A percentile compares a stretch with the other conserved stretches of the same genome.
phyloP scores from a whole-genome alignment of 2,888 invertebrate species.

The Synergus gifuensis region DNA sequence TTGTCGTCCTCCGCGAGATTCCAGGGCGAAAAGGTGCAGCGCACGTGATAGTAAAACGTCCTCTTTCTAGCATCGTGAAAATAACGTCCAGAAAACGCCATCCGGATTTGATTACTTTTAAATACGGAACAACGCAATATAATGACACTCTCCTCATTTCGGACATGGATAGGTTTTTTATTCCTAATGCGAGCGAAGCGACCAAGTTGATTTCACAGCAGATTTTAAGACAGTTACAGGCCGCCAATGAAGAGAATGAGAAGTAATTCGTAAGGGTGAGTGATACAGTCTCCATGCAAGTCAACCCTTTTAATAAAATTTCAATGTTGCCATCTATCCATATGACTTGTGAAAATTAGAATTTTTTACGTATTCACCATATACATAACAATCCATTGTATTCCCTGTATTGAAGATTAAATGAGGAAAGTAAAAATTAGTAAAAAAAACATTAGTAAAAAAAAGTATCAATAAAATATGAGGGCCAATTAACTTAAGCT shows the following conservation, averaged over 20 bases:
- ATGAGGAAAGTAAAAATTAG: constrained; percentile 20
- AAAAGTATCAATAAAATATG: neutral
- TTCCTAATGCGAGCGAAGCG: constrained; percentile 94
- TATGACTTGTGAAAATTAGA: constrained; percentile 36
- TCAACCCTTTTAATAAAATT: constrained; percentile 8
- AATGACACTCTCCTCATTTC: constrained; percentile 89
- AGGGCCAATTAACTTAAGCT: constrained; percentile 38
- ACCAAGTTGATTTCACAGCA: constrained; percentile 94
- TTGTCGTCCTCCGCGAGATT: constrained; percentile 91
- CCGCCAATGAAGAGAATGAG: constrained; percentile 61
- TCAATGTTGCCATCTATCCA: constrained; percentile 6
- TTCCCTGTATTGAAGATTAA: constrained; percentile 40
- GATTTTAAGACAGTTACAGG: constrained; percentile 84
- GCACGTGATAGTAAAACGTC: constrained; percentile 91
- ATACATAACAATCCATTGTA: constrained; percentile 43
- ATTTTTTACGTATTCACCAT: constrained; percentile 49
- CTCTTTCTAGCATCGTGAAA: constrained; percentile 94
- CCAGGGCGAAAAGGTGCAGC: constrained; percentile 88
- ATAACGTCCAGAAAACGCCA: constrained; percentile 97
- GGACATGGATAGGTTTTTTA: constrained; percentile 95
- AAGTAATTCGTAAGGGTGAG: constrained; percentile 50
- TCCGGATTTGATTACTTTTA: constrained; percentile 98
- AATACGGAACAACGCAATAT: constrained; percentile 90
- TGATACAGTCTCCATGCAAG: constrained; percentile 15
- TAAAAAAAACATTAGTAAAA: constrained; percentile 41